Evolutionary conservation across 2,113 vertebrate species (phyloP), one percentile per base, ranked within the genome.

Genomic region (Acanthisitta chloris): DNA sequence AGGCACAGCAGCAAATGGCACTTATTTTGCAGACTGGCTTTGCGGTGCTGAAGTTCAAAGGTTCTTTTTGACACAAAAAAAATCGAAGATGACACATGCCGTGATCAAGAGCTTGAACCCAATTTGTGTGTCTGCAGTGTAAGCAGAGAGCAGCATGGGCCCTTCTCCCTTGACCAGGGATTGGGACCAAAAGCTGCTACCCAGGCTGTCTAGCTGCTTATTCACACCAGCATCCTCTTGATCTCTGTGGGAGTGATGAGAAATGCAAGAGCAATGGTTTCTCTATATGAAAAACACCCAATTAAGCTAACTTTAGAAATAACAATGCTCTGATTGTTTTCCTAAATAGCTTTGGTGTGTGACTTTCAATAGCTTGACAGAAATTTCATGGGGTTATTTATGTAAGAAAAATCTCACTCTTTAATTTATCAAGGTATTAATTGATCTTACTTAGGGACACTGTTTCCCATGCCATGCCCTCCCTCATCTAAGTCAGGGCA

Each of bases 371-470:
- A 43, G 55, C 40, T 92, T 92, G 82, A 48, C 12, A 55, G 70
- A 86, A 46, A 15, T 64, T 23, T 25, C 19, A 14, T 26, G 25
- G 16, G 12, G 14, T 21, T 67, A 40, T 67, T 95, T 83, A 90
- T 88, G 76, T 54, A 70, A 55, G 34, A 66, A 91, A 84, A 51
- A 14, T 89, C 17, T 90, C 31, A 69, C 43, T 21, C 33, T 77
- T 77, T 85, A 87, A 76, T 77, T 94, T 80, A 80, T 80, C 42
- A 45, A 59, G 55, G 38, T 59, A 93, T 94, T 86, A 93, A 66
- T 45, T 58, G 38, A 38, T 62, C 16, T 86, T 90, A 81, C 31
- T 12, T 4, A 25, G 71, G 64, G 54, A 65, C 2, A 4, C 46
- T 78, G 81, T 86, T 81, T 92, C 64, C 59, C 38, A 1, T 73